Conservation (phyloP, 2,888 invertebrate species). For the Harmothoe impar region DNA sequence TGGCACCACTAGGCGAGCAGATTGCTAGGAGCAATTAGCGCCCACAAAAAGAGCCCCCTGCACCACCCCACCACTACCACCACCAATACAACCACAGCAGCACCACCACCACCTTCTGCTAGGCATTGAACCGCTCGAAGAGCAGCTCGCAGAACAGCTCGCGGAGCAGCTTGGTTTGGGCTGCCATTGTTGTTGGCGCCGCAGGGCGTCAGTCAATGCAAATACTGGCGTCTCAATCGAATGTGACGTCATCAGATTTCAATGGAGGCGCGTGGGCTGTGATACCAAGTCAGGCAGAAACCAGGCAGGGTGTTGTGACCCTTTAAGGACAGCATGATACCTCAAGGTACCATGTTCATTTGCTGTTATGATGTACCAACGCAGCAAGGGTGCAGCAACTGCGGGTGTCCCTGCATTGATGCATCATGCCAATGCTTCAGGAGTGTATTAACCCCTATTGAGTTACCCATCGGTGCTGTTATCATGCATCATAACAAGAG, state of each 20-base stretch:
- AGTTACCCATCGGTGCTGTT: too few species aligned
- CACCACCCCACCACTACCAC: neutral
- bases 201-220: neutral
- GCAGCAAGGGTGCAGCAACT: too few species aligned
- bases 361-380: too few species aligned
- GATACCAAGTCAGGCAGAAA: neutral
- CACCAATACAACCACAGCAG: neutral
- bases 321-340: too few species aligned
- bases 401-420: too few species aligned
- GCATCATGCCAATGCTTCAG: too few species aligned
- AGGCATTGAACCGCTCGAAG: neutral
- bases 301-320: neutral
- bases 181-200: constrained; percentile 20
- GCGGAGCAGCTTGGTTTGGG: neutral
- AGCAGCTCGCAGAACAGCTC: constrained; percentile 6
- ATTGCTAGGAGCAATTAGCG: constrained; percentile 29
- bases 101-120: neutral
- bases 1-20: neutral
- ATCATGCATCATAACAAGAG: too few species aligned
- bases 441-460: too few species aligned
- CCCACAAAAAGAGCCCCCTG: neutral
- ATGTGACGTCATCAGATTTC: constrained; percentile 9
- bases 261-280: neutral
- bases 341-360: too few species aligned
- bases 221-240: constrained; percentile 29